Evolutionary conservation across 2,888 invertebrate species (phyloP).

Genomic region (Smittia sp.): DNA sequence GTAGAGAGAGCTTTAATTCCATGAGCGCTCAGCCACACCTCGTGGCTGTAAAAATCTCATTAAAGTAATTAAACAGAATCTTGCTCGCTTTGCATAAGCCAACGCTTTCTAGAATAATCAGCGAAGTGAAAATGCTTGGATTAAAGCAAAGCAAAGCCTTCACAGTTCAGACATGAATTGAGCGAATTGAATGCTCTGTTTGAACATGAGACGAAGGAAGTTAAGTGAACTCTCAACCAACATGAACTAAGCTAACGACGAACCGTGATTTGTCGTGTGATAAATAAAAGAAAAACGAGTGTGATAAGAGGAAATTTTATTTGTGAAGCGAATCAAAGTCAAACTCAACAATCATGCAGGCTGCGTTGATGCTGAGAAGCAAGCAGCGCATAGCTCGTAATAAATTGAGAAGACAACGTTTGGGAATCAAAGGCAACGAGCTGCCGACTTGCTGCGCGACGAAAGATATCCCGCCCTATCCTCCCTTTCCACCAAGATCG

Average conservation of each 20-base stretch:
- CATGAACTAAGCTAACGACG: too few relatives aligned
- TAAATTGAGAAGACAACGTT: constrained; percentile 63
- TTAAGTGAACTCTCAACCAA: too few relatives aligned
- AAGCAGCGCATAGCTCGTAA: constrained; percentile 77
- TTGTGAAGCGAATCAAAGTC: constrained; percentile 44
- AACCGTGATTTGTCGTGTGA: constrained; percentile 3
- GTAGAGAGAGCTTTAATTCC: not conserved
- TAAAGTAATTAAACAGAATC: constrained; percentile 39
- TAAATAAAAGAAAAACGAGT: not conserved
- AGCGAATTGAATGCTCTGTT: too few relatives aligned
- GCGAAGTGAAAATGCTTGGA: constrained; percentile 3
- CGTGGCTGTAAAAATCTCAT: constrained; percentile 39
- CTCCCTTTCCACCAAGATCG: constrained; percentile 79
- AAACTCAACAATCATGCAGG: constrained; percentile 70
- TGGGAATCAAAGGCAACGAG: constrained; percentile 68
- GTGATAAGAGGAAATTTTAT: constrained; percentile 8
- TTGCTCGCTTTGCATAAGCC: constrained; percentile 19
- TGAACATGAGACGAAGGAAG: too few relatives aligned
- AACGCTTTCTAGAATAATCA: not conserved
- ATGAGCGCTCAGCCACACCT: constrained; percentile 17
- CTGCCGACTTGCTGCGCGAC: constrained; percentile 85
- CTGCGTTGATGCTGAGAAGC: constrained; percentile 87
- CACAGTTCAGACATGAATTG: too few relatives aligned
- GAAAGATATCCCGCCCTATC: constrained; percentile 81
- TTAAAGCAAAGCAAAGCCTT: too few relatives aligned